These are phyloP conservation scores for Merodon equestris DNA, from an alignment of 2,888 invertebrate genomes.

Conservation along the genomic window DNA sequence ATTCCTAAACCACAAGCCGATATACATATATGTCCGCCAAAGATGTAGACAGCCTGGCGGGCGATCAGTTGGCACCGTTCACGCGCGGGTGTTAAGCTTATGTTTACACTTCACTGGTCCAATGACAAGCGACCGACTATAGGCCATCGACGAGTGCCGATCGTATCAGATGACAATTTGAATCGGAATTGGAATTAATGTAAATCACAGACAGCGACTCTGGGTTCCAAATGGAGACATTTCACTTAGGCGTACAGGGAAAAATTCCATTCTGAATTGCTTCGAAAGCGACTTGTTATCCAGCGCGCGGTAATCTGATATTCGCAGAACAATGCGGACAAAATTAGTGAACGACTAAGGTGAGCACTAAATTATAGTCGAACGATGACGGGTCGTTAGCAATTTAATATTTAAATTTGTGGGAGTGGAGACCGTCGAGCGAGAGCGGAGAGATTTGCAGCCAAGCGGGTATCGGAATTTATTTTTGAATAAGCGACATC, in stretches of 20 bases:
- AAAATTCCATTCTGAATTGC: slow-evolving; percentile 28
- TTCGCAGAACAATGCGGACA: slow-evolving; percentile 51
- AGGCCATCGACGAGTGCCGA: too few species aligned
- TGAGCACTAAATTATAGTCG: slow-evolving; percentile 25
- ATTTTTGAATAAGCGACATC: too few species aligned
- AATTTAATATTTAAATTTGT: slow-evolving; percentile 53
- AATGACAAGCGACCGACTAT: not conserved
- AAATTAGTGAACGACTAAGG: slow-evolving; percentile 26
- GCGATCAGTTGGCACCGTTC: not conserved
- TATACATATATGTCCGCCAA: too few species aligned
- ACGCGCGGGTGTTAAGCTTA: not conserved
- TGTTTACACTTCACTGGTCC: slow-evolving; percentile 17
- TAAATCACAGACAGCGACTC: slow-evolving; percentile 10
- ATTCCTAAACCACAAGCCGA: not conserved
- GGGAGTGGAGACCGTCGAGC: not conserved
- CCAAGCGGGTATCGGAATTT: too few species aligned
- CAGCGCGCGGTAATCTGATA: slow-evolving; percentile 44
- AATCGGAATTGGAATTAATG: slow-evolving; percentile 48
- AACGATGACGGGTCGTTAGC: slow-evolving; percentile 12
- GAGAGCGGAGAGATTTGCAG: not conserved
- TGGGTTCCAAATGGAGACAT: too few species aligned
- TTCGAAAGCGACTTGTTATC: too few species aligned
- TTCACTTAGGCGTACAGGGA: slow-evolving; percentile 14
- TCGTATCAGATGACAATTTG: slow-evolving; percentile 53
- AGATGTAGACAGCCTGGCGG: too few species aligned